phyloP scores from a whole-genome alignment of 2,797 vertebrate genomes.

The Eulemur albifrons region DNA sequence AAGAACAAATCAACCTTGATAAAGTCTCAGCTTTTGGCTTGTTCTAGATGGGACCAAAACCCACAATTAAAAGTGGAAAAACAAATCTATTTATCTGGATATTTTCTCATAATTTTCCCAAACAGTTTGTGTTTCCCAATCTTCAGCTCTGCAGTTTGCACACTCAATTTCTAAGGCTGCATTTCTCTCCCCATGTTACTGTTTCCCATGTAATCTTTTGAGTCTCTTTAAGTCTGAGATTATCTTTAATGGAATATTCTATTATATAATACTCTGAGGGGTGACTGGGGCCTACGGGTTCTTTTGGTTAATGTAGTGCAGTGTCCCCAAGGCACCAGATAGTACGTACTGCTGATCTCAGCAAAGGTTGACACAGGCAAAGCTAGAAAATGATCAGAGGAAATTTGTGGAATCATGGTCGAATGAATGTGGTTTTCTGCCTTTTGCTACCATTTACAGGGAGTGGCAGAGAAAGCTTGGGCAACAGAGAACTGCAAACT shows the following conservation, averaged over 20 bases:
- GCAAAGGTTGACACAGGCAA: not conserved
- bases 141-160: not conserved
- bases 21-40: not conserved
- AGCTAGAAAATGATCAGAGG: not conserved
- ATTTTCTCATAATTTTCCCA: not conserved
- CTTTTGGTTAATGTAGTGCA: not conserved
- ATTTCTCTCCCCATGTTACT: not conserved
- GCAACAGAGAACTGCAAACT: not conserved
- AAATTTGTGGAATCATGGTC: not conserved
- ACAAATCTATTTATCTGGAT: not conserved
- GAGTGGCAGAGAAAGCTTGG: not conserved
- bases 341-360: not conserved
- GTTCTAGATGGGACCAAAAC: not conserved
- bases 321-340: not conserved
- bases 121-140: not conserved
- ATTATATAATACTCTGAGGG: not conserved
- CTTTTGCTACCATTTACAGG: not conserved
- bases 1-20: not conserved
- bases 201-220: not conserved
- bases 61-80: not conserved
- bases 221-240: not conserved
- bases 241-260: not conserved
- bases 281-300: not conserved
- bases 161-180: not conserved
- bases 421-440: not conserved